Percentiles rank a stretch among this genome's conserved stretches.
Evolutionary conservation across 2,113 vertebrate species (phyloP).

Genomic region (Sturnus vulgaris): DNA sequence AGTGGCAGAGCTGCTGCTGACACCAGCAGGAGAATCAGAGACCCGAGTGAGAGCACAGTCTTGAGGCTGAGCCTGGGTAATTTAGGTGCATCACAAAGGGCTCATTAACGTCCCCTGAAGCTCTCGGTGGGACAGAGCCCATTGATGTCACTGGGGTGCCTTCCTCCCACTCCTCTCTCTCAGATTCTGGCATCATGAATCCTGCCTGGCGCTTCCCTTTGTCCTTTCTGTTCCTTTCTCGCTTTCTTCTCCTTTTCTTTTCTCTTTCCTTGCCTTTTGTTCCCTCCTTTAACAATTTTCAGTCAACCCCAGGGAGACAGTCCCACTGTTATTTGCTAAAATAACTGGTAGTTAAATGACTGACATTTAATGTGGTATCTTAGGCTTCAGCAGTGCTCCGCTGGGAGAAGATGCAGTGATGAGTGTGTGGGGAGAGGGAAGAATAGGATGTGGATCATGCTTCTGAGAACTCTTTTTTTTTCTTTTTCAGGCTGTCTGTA

Average conservation of each 20-base stretch:
- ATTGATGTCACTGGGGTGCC: background rate
- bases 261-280: background rate
- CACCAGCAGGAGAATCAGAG: background rate
- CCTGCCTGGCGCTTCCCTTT: background rate
- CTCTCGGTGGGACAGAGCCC: background rate
- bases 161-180: background rate
- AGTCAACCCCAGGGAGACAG: conserved; percentile 37
- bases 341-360: conserved; percentile 49
- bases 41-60: background rate
- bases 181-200: background rate
- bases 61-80: background rate
- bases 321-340: conserved; percentile 60
- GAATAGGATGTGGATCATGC: conserved; percentile 42
- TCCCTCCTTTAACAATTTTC: background rate
- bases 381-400: background rate
- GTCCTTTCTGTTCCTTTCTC: background rate
- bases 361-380: conserved; percentile 33
- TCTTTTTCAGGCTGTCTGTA: background rate
- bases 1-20: background rate
- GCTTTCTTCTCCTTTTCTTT: background rate
- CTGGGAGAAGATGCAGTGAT: conserved; percentile 22
- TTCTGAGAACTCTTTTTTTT: background rate
- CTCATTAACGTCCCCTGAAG: background rate
- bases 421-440: conserved; percentile 41
- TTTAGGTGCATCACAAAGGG: background rate